Percentiles rank a stretch among this genome's conserved stretches.
phyloP scores from a whole-genome alignment of 1,140 invertebrate genomes.

The Acyrthosiphon pisum region DNA sequence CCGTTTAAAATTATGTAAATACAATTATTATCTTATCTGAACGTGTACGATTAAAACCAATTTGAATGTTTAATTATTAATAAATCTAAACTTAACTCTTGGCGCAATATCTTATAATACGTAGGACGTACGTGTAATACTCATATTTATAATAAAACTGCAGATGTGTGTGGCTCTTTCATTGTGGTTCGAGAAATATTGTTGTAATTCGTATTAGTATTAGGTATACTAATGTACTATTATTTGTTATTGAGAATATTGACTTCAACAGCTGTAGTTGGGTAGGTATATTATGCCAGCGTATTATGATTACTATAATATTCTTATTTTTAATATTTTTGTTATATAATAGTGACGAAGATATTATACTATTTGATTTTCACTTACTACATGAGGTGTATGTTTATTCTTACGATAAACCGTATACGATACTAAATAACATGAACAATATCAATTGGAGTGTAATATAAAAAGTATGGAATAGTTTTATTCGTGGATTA shows the following conservation, averaged over 20 bases:
- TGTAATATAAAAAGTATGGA: neutral
- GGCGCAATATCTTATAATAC: neutral
- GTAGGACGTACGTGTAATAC: neutral
- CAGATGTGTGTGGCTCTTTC: neutral
- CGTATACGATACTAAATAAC: neutral
- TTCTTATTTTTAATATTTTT: neutral
- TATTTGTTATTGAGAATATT: neutral
- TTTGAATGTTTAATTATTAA: slow-evolving; percentile 1
- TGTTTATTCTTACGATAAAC: neutral
- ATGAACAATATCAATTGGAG: neutral
- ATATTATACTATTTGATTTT: neutral
- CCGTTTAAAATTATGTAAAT: slow-evolving; percentile 6
- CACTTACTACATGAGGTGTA: neutral
- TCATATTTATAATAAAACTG: neutral
- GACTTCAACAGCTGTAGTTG: neutral
- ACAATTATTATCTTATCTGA: slow-evolving; percentile 11
- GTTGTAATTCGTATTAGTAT: neutral
- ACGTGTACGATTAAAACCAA: neutral
- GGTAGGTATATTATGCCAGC: neutral
- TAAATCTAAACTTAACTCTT: neutral
- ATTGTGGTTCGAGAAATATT: neutral
- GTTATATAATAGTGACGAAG: neutral
- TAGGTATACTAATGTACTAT: too few species aligned
- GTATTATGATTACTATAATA: neutral
- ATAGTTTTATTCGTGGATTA: neutral